Evolutionary conservation across 23 tunicate genomes (phyloP), one percentile per base, ranked within the genome.

Genomic region (Styela clava): DNA sequence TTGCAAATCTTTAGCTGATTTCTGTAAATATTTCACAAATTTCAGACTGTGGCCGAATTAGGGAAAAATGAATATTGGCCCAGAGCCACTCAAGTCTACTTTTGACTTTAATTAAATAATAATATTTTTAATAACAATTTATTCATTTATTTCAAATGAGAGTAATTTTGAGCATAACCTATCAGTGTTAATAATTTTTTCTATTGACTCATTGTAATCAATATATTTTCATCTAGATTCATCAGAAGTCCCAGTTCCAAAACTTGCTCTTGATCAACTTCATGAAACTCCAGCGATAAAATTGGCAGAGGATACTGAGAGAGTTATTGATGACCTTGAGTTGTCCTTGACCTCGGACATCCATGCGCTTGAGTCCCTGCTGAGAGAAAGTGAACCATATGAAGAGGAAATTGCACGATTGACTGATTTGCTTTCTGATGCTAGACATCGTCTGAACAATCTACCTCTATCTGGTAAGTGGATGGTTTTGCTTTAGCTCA

Each of bases 341-440:
- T 20, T 84, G 30, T 73, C 78, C 25, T 71, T 79, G 30, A 79
- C 83, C 24, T 82, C 88, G 32, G 85, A 84, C 24, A 67, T 89
- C 33, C 72, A 84, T 51, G 85, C 77, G 28, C 68, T 88, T 2
- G 94, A 83, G 74, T 86, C 88, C 19, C 73, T 22, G 22, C 70
- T 82, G 22, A 79, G 84, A 27, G 94, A 83, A 25, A 31, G 74
- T 19, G 94, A 83, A 33, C 83, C 83, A n/a, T 88, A 83, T 33
- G 83, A 83, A 1, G 86, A 77, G n/a, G 92, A 87, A 32, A 83
- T 87, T n/a, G 18, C 70, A 24, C 83, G 71, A 0, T 25, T 87
- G 62, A 65, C 33, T 32, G 83, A 74, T 0, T 31, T 33, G 29
- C 65, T 87, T 34, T 67, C 85, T 22, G 83, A 82, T 25, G 86